Evolutionary conservation across 2,113 vertebrate species (phyloP).

Genomic region (Microtus richardsoni): DNA sequence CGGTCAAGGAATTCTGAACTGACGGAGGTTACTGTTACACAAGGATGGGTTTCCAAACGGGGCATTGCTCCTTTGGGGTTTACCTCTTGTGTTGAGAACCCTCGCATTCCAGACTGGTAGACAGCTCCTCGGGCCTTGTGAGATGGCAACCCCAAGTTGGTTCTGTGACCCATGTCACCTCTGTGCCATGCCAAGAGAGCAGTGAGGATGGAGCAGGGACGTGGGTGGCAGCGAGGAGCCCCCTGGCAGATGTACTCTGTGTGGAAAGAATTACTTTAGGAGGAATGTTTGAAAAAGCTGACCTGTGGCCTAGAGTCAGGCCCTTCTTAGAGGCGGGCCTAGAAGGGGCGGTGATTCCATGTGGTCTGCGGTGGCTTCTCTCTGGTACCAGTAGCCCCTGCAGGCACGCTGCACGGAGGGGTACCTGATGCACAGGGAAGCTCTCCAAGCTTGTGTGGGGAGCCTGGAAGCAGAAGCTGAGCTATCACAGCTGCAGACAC

Average conservation of each 20-base stretch:
- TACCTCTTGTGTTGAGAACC: neutral
- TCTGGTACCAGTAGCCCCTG: accelerated
- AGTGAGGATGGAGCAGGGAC: neutral
- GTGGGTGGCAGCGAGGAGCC: neutral
- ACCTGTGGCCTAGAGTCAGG: neutral
- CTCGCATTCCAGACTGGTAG: neutral
- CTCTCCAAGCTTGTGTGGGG: neutral
- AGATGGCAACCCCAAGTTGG: neutral
- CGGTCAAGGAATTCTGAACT: neutral
- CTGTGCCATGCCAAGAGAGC: neutral
- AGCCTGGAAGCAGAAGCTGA: neutral
- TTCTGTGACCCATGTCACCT: neutral
- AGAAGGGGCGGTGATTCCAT: neutral
- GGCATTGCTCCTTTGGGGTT: no score
- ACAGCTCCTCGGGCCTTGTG: neutral
- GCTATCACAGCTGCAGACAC: neutral
- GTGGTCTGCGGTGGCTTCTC: neutral
- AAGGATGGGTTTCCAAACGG: neutral
- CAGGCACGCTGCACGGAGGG: neutral
- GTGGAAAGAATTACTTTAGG: neutral
- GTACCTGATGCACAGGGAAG: neutral
- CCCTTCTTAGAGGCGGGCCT: neutral
- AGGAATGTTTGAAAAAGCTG: neutral
- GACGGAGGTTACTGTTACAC: neutral
- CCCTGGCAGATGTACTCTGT: neutral